These are phyloP conservation scores for Jacana jacana DNA, from an alignment of 2,113 vertebrate species.

Conservation along the genomic window DNA sequence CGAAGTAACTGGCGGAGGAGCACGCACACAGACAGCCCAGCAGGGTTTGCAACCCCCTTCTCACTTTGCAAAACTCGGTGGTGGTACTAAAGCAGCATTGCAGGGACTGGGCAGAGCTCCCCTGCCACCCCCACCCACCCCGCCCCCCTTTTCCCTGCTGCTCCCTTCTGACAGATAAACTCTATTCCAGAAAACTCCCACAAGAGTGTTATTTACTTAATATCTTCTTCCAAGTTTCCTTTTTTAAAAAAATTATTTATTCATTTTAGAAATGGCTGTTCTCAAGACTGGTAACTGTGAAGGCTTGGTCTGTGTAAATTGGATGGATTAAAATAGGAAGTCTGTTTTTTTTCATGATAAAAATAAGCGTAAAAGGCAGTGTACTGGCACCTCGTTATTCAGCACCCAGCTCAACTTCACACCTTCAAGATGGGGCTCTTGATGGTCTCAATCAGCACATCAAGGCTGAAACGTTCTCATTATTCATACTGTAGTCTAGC, in stretches of 20 bases:
- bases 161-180: neutral
- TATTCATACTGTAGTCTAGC: neutral
- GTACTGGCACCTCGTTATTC: neutral
- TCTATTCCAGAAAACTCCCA: neutral
- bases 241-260: too few species aligned
- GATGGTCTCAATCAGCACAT: neutral
- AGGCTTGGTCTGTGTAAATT: neutral
- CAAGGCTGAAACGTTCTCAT: neutral
- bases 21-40: fast-evolving
- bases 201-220: neutral
- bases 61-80: fast-evolving
- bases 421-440: neutral
- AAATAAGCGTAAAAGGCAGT: neutral
- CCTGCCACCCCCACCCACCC: fast-evolving
- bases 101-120: neutral
- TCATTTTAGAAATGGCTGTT: neutral
- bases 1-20: neutral
- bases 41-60: neutral
- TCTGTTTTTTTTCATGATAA: neutral
- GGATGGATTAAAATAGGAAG: neutral
- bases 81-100: neutral
- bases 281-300: neutral
- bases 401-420: neutral
- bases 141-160: fast-evolving
- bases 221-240: neutral